Base-by-base conservation (phyloP, 2,797 vertebrate genomes). In the Hoplostethus mediterraneus region DNA sequence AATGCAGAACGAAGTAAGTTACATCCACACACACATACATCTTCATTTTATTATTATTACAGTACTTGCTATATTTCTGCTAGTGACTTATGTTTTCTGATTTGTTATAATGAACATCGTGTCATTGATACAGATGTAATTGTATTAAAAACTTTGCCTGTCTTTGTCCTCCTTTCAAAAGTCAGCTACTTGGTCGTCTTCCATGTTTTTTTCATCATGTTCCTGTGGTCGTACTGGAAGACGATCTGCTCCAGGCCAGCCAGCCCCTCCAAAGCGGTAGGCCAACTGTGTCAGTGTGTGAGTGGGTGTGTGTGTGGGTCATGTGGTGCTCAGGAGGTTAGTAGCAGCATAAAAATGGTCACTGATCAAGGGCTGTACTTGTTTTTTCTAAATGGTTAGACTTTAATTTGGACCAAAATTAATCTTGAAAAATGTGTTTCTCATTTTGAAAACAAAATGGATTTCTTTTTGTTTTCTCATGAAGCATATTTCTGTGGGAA, bases 211-310 rank as follows among this genome's bases (percentile, higher is more conserved):
- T 94, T 99, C 91, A 57, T 94, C 89, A 96, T 99, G 96, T 99
- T 99, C 89, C 90, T 98, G 63, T 99, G 98, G 98, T 97, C 98
- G 31, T 99, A 99, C 92, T 98, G 97, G 97, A 99, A 96, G 94
- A 98, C 98, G 58, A 97, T 99, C 87, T 95, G 96, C 92, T 96
- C 96, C 82, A 91, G 74, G 92, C 96, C 97, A 64, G 92, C 95
- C 73, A 90, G 87, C 71, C 97, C 98, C 42, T 97, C 97, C 84
- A 95, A 95, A 90, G 96, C 96, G 91, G 98, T 99, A 96, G 81
- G 82, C 28, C 4, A 33, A 14, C 6, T 36, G n/a, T 36, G 7
- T 31, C 28, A 25, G 17, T 61, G 42, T 65, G 3, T 65, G 10
- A 28, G 28, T 52, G 14, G 53, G 36, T 38, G 36, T 38, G 36